These are phyloP conservation scores for Pseudomyrmex pallidus DNA, from an alignment of 1,140 invertebrate genomes.

Conservation along the genomic window DNA sequence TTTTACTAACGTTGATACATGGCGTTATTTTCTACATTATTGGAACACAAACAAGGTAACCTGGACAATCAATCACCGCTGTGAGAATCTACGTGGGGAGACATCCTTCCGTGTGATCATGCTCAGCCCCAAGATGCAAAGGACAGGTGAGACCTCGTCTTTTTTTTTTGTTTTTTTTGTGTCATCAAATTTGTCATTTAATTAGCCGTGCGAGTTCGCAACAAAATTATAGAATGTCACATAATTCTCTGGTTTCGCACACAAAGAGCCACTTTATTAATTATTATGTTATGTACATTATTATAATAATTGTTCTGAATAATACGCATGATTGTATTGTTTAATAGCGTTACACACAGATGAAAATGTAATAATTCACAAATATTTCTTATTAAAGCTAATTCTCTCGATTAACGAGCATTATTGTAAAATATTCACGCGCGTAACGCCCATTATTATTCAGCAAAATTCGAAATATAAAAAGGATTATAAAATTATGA, in stretches of 20 bases:
- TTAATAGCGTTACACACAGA: too few species aligned
- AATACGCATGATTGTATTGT: neutral
- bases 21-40: constrained; percentile 45
- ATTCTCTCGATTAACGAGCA: too few species aligned
- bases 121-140: constrained; percentile 94
- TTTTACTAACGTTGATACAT: constrained; percentile 8
- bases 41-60: constrained; percentile 56
- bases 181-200: neutral
- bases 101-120: constrained; percentile 80
- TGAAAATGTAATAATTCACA: too few species aligned
- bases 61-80: constrained; percentile 70
- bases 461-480: too few species aligned
- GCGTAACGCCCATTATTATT: too few species aligned
- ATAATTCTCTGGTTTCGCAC: too few species aligned
- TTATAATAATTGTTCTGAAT: constrained; percentile 5
- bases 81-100: constrained; percentile 35
- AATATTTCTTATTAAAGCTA: too few species aligned
- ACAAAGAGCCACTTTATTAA: too few species aligned
- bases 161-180: neutral
- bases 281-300: neutral
- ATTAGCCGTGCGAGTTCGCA: neutral
- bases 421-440: too few species aligned
- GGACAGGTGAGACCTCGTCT: constrained; percentile 82
- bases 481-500: too few species aligned
- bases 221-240: too few species aligned